Base-by-base conservation (phyloP, 2,113 vertebrate species). In the Pseudorasbora parva region DNA sequence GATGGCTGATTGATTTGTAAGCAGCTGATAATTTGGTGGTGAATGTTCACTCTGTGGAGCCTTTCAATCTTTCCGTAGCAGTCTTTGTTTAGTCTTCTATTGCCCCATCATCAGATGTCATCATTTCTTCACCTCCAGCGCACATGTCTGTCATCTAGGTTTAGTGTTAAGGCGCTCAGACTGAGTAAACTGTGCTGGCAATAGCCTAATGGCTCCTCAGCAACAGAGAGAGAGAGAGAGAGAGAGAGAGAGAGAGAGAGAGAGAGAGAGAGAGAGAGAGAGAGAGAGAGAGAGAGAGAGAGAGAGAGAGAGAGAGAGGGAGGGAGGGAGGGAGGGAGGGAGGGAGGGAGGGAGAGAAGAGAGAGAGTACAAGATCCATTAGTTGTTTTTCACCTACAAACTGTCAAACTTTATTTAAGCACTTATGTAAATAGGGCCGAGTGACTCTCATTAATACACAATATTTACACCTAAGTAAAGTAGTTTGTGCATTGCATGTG, bases 81-180 rank as follows among this genome's bases (percentile, higher is more conserved):
- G 56, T 51, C 27, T 60, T 33, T 66, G 54, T 72, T 87, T 78
- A 25, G 51, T 62, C 25, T 12, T 19, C 45, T 59, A 30, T 62
- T 73, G 62, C 49, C 23, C 45, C 10, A 74, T 78, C 71, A 72
- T 84, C 72, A 74, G 75, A 66, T 74, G 43, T 47, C 69, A 81
- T 43, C 17, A 25, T 82, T 59, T 79, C 79, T 78, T 27, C 47
- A 81, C 62, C 60, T 85, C 75, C 30, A 83, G 60, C 47, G 5
- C 17, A 73, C 19, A 62, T 21, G 62, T 81, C 71, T 85, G 43
- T 82, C 83, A 82, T 69, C 57, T 75, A 72, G 69, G 23, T 87
- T 84, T 82, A 84, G 84, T 25, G 37, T 71, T 68, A 68, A 41
- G 83, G 66, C 6, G 8, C 30, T 45, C 62, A 82, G 30, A 45